A percentile compares a stretch with the other conserved stretches of the same genome.
These are phyloP conservation scores for Acrocephalus arundinaceus DNA, from an alignment of 2,113 vertebrate genomes.

Conservation along the genomic window DNA sequence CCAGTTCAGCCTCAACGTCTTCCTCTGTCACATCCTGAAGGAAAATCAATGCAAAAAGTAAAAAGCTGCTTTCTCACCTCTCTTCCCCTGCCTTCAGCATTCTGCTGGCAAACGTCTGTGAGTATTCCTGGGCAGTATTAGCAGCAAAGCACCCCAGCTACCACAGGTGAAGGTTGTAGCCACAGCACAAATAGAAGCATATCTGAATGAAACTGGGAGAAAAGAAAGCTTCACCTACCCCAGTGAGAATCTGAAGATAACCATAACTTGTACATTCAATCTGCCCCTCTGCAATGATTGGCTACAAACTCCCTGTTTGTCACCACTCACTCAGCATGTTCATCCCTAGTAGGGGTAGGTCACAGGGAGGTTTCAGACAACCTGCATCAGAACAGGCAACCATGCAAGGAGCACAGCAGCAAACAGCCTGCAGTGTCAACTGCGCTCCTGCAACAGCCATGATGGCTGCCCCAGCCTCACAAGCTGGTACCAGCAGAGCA, in stretches of 20 bases:
- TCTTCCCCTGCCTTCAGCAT: background rate
- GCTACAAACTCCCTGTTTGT: background rate
- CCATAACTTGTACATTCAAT: background rate
- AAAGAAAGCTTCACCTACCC: background rate
- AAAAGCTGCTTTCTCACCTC: background rate
- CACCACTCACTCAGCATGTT: background rate
- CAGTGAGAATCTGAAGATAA: background rate
- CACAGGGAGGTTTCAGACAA: background rate
- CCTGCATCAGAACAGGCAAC: background rate
- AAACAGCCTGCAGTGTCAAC: background rate
- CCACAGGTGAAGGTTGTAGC: background rate
- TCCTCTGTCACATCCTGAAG: slow-evolving; percentile 93
- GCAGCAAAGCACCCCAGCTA: background rate
- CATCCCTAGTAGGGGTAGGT: background rate
- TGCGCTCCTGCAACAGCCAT: background rate
- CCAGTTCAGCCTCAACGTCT: slow-evolving; percentile 91
- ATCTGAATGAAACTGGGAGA: background rate
- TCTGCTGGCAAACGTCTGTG: background rate
- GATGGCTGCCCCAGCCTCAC: background rate
- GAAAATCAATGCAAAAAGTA: background rate
- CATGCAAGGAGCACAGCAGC: background rate
- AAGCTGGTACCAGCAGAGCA: background rate
- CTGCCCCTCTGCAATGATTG: background rate
- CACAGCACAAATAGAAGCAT: background rate
- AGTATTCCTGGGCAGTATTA: background rate